A percentile compares a stretch with the other conserved stretches of the same genome.
phyloP scores from a whole-genome alignment of 2,797 vertebrate species.

The Thamnophis elegans region DNA sequence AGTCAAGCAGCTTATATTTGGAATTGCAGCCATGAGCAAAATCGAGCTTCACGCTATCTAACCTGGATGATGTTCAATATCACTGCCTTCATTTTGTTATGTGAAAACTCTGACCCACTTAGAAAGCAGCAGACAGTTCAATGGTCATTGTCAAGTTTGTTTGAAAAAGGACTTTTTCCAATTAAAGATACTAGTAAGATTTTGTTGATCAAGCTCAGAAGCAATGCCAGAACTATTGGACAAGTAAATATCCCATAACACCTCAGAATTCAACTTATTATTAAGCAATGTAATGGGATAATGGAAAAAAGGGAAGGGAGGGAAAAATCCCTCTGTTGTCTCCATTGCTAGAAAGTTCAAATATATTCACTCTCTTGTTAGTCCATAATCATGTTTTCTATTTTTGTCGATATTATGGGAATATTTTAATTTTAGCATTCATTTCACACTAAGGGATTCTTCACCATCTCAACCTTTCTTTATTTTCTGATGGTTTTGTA shows the following conservation, averaged over 20 bases:
- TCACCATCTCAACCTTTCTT: not conserved
- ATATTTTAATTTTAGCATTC: not conserved
- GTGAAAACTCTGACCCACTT: not conserved
- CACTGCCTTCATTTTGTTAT: not conserved
- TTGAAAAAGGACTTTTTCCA: not conserved
- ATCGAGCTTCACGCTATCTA: not conserved
- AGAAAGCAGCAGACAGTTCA: not conserved
- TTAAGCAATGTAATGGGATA: not conserved
- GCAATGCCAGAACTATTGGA: not conserved
- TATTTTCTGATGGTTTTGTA: not conserved
- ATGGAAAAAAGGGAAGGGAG: not conserved
- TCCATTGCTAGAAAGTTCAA: not conserved
- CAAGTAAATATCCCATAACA: too few relatives aligned
- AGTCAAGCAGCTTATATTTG: not conserved
- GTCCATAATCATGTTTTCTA: not conserved
- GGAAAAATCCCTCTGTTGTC: not conserved
- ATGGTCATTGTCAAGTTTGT: not conserved
- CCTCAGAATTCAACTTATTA: not conserved
- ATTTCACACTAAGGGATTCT: not conserved
- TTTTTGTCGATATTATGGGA: not conserved
- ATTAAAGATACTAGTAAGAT: not conserved
- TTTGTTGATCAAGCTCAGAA: not conserved
- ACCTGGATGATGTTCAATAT: not conserved
- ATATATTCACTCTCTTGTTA: not conserved
- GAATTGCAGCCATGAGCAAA: not conserved